Base-by-base conservation (phyloP, 2,113 vertebrate species). In the Pogona vitticeps region DNA sequence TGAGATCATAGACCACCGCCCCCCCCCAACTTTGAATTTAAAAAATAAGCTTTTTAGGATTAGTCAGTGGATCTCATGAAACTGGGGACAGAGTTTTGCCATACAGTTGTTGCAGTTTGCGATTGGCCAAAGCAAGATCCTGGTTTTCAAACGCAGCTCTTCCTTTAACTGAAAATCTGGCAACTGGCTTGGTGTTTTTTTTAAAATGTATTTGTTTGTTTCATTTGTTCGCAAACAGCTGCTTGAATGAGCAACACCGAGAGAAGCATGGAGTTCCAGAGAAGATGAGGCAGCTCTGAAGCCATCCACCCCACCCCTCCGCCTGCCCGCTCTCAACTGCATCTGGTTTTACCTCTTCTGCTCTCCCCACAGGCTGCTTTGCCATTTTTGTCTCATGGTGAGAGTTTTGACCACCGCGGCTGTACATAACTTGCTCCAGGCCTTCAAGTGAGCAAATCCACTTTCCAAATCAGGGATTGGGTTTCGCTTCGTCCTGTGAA, bases 391-490 rank as follows among this genome's bases (percentile, higher is more conserved):
- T 91, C 59, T 86, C 52, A 76, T 85, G 52, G 28, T 14, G 31
- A 0, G 79, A 87, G 79, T 86, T 84, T 88, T 1, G 83, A 58
- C 70, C 2, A n/a, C 83, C 75, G 81, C 0, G 8, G 0, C 31
- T 20, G 2, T 0, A 2, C 68, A 0, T 18, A 92, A 94, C 84
- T 36, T 79, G 89, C 92, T 94, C 94, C 93, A 93, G 90, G 89
- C 92, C 31, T 33, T 59, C 77, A 38, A 38, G 88, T 0, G 36
- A 90, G 28, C 46, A 90, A 92, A 88, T 2, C 42, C 63, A 0
- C 88, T 93, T 88, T 82, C 93, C 90, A 89, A 91, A 95, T 89
- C 67, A 91, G 75, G 84, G 80, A 18, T 85, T 83, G 42, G 84
- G 17, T 90, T 94, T 90, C 90, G 77, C 1, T 0, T 10, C 1